A percentile compares a stretch with the other conserved stretches of the same genome.
Conservation (phyloP, 2,797 vertebrate species). For the Typhlichthys eigenmanni region DNA sequence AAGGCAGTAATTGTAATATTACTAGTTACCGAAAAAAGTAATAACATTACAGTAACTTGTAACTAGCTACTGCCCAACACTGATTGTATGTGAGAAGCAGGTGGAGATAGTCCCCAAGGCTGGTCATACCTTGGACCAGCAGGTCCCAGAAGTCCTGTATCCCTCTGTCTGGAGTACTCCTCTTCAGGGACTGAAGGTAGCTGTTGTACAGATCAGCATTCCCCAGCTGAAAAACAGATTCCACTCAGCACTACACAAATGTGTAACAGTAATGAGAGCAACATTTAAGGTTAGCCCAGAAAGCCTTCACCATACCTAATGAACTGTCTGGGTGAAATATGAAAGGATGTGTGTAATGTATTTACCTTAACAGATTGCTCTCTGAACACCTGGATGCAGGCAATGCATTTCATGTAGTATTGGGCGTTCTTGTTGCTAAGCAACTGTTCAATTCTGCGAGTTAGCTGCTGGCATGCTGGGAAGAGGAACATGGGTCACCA, state of each 20-base stretch:
- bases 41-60: no score
- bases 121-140: slow-evolving; percentile 84
- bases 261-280: neutral
- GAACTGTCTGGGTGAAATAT: neutral
- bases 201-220: slow-evolving; percentile 85
- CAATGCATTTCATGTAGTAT: slow-evolving; percentile 92
- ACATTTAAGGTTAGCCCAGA: slow-evolving; percentile 16
- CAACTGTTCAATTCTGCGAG: slow-evolving; percentile 87
- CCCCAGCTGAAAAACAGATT: slow-evolving; percentile 64
- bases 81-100: neutral
- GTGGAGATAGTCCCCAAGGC: slow-evolving; percentile 15
- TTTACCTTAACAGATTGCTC: slow-evolving; percentile 90
- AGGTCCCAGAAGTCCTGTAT: slow-evolving; percentile 93
- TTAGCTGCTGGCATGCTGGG: slow-evolving; percentile 89
- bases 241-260: slow-evolving; percentile 31
- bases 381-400: slow-evolving; percentile 88
- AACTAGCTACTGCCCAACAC: neutral
- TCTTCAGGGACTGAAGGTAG: slow-evolving; percentile 87
- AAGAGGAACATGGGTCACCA: slow-evolving; percentile 55
- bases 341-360: slow-evolving; percentile 8
- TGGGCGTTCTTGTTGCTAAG: slow-evolving; percentile 84
- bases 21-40: no score
- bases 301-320: neutral
- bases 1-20: neutral
- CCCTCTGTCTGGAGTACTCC: slow-evolving; percentile 80